Conservation (phyloP, 2,797 vertebrate species). For the Orestias chungarensis region DNA sequence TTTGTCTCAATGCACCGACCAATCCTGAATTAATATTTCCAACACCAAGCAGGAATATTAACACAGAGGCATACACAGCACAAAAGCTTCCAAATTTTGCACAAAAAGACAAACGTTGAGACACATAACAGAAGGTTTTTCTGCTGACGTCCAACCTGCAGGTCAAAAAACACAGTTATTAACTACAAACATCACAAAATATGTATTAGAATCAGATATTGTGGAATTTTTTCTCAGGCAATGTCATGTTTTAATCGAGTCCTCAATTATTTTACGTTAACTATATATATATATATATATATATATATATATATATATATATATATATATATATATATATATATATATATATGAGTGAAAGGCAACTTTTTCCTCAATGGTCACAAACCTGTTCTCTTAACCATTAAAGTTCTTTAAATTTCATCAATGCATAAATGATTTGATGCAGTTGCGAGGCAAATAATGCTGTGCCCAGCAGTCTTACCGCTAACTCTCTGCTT, state of each 20-base stretch:
- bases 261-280: neutral
- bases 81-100: constrained; percentile 29
- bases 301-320: too few relatives aligned
- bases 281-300: too few relatives aligned
- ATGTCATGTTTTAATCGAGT: constrained; percentile 3
- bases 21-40: constrained; percentile 54
- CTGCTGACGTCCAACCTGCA: constrained; percentile 42
- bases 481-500: constrained; percentile 78
- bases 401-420: constrained; percentile 52
- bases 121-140: constrained; percentile 23
- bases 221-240: constrained; percentile 33
- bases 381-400: constrained; percentile 42
- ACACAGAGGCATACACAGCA: constrained; percentile 56
- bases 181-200: constrained; percentile 2
- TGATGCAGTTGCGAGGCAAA: constrained; percentile 57
- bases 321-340: too few relatives aligned
- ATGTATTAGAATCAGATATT: constrained; percentile 29
- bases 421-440: constrained; percentile 62
- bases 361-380: neutral
- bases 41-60: constrained; percentile 61
- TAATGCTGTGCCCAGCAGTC: constrained; percentile 56
- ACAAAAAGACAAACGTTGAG: constrained; percentile 21
- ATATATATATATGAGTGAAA: too few relatives aligned
- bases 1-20: constrained; percentile 54
- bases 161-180: constrained; percentile 28